Base-by-base conservation (phyloP, 1,140 invertebrate genomes). In the Odontomachus brunneus region DNA sequence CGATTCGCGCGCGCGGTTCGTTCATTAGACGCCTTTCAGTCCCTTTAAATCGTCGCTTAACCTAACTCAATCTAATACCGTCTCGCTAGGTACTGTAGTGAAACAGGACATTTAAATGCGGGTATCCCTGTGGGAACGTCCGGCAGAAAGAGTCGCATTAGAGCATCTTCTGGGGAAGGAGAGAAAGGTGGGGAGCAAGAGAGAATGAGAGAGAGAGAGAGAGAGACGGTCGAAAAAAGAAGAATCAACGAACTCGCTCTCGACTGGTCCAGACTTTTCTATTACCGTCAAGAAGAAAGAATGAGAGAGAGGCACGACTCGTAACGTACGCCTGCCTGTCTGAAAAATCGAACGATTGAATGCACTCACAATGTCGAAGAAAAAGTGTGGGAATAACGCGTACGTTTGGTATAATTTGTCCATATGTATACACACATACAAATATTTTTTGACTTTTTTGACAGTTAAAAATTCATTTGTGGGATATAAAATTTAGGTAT, bases 121-220 rank as follows among this genome's bases (percentile, higher is more conserved):
- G 82, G 66, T 89, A 88, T 88, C 84, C 86, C 89, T 90, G 89
- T 90, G 89, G 89, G 89, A 90, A 90, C 89, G 89, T 90, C 86
- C 89, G 86, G 88, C 78, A 78, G 55, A 49, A 55, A 72, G 78
- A 71, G 65, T 87, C 83, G 73, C 80, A 85, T 89, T 89, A 76
- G n/a, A n/a, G 74, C 65, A 63, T 75, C 65, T 82, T 55, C 29
- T 51, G 60, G 73, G 57, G 72, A 82, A 66, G 63, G 69, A 74
- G 57, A 12, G 33, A 17, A 62, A 60, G 29, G 44, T 17, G 72
- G 19, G 57, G 44, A 29, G 55, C 33, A 72, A 85, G 33, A 83
- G 65, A 62, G 69, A 69, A 57, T 26, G 49, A 26, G 80, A 63
- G 29, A 78, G 62, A 15, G 51, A 53, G 62, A 49, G 38, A 62